Evolutionary conservation across 2,888 invertebrate species (phyloP).

Genomic region (Temnothorax rugatulus): DNA sequence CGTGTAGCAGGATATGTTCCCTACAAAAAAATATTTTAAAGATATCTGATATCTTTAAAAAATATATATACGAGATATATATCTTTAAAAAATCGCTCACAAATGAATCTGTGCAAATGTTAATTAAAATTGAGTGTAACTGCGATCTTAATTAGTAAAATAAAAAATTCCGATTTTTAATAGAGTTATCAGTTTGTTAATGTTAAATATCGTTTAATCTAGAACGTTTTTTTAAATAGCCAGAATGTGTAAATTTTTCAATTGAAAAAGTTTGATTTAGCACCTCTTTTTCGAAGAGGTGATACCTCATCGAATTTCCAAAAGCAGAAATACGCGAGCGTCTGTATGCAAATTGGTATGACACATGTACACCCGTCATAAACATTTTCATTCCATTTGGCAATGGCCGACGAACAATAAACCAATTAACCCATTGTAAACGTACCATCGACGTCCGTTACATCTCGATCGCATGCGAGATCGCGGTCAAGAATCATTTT

Average conservation of each 20-base stretch:
- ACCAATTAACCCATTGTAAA: conserved; percentile 51
- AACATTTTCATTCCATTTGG: conserved; percentile 47
- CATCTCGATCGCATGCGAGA: conserved; percentile 45
- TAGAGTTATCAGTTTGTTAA: not conserved
- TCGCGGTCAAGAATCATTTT: conserved; percentile 51
- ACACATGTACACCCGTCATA: not conserved
- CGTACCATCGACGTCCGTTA: conserved; percentile 42
- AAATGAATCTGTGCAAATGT: not conserved
- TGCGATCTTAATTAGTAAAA: conserved; percentile 11
- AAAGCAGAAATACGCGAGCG: not conserved
- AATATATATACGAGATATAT: too few species aligned
- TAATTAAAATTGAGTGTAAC: not conserved
- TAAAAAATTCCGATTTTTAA: not conserved
- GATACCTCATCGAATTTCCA: not conserved
- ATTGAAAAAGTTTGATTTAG: not conserved
- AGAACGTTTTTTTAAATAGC: not conserved
- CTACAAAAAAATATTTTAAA: not conserved
- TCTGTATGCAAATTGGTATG: conserved; percentile 4
- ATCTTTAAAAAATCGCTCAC: not conserved
- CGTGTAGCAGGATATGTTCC: not conserved
- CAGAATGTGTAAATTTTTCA: not conserved
- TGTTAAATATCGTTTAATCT: conserved; percentile 3
- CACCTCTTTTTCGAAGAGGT: not conserved
- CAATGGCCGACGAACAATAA: conserved; percentile 31
- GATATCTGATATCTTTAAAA: too few species aligned